Evolutionary conservation across 2,888 invertebrate genomes (phyloP).

Genomic region (Drosophila austrosaltans): DNA sequence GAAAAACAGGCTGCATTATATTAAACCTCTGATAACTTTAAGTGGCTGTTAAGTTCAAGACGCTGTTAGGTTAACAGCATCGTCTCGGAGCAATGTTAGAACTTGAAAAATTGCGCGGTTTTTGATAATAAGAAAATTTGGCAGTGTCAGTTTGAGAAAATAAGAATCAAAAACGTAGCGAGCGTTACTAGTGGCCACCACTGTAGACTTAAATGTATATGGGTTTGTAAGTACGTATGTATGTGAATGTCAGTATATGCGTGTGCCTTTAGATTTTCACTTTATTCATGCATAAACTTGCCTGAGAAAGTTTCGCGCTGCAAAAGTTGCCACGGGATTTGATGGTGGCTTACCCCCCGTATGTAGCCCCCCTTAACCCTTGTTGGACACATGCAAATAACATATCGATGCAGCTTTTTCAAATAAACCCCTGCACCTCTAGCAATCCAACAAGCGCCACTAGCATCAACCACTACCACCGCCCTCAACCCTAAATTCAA

Average conservation of each 20-base stretch:
- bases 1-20: too few relatives aligned
- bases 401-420: slow-evolving; percentile 51
- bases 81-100: too few relatives aligned
- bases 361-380: background rate
- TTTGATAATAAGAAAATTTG: too few relatives aligned
- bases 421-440: slow-evolving; percentile 32
- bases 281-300: slow-evolving; percentile 52
- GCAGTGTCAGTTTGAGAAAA: too few relatives aligned
- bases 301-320: slow-evolving; percentile 51
- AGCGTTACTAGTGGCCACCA: too few relatives aligned
- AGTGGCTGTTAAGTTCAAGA: too few relatives aligned
- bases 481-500: background rate
- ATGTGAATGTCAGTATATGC: background rate
- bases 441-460: background rate
- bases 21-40: too few relatives aligned
- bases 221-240: background rate
- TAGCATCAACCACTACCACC: background rate
- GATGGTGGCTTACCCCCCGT: slow-evolving; percentile 30
- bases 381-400: slow-evolving; percentile 51
- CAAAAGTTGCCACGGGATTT: slow-evolving; percentile 49
- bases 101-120: too few relatives aligned
- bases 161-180: too few relatives aligned
- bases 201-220: background rate
- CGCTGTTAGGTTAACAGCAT: too few relatives aligned
- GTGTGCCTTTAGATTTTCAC: slow-evolving; percentile 49